Percentiles rank a stretch among this genome's conserved stretches.
These are phyloP conservation scores for Actias luna DNA, from an alignment of 2,888 invertebrate species.

Conservation along the genomic window DNA sequence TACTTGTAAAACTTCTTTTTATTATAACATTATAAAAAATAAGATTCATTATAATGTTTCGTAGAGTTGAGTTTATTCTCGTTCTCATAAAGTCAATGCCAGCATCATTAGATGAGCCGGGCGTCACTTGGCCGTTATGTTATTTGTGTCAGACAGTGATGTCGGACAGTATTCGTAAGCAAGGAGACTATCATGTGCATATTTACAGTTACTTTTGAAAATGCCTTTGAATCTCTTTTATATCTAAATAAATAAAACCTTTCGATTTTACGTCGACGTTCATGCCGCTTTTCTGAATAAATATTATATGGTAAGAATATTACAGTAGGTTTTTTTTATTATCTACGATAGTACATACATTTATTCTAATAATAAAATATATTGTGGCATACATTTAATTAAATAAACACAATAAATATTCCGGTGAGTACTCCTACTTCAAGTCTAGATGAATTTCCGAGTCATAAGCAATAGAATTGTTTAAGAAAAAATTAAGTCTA, in stretches of 20 bases:
- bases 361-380: background rate
- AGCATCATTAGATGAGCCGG: constrained; percentile 38
- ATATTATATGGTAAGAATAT: no score
- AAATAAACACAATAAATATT: background rate
- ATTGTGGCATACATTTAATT: background rate
- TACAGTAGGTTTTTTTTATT: no score
- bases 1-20: background rate
- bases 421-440: background rate
- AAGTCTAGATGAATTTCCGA: no score
- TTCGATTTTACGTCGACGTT: no score
- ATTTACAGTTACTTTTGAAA: no score
- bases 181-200: constrained; percentile 15
- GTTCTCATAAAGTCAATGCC: constrained; percentile 63
- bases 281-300: no score
- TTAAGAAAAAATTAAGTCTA: no score
- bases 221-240: background rate
- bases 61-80: constrained; percentile 66
- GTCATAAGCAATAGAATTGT: no score
- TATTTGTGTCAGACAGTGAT: constrained; percentile 30
- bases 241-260: background rate
- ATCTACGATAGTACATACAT: background rate
- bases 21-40: constrained; percentile 31
- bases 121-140: constrained; percentile 43
- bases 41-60: constrained; percentile 32
- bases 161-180: constrained; percentile 25